Percentiles rank a stretch among this genome's conserved stretches.
Evolutionary conservation across 2,113 vertebrate species (phyloP).

Genomic region (Etheostoma cragini): DNA sequence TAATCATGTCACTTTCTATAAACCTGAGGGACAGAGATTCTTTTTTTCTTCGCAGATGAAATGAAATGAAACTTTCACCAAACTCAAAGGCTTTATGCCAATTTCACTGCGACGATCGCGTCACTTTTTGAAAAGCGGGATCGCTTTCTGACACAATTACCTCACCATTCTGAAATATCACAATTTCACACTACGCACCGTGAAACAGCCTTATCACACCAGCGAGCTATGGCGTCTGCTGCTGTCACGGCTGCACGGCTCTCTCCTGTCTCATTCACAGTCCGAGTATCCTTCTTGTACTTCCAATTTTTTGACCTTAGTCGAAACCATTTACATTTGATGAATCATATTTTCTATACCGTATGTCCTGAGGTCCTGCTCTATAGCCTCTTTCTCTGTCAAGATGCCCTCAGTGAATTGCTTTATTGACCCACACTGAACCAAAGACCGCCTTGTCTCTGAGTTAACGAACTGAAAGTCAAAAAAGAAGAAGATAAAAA

Average conservation of each 20-base stretch:
- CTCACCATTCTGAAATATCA: constrained; percentile 46
- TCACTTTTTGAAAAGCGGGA: constrained; percentile 5
- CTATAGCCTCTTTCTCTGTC: constrained; percentile 15
- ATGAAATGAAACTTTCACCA: constrained; percentile 19
- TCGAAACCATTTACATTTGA: constrained; percentile 27
- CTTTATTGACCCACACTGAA: constrained; percentile 47
- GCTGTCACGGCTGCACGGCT: neutral
- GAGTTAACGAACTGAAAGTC: constrained; percentile 19
- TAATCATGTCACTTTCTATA: neutral
- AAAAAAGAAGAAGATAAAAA: neutral
- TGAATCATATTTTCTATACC: constrained; percentile 1
- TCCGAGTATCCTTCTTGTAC: neutral
- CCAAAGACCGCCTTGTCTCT: constrained; percentile 13
- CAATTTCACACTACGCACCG: constrained; percentile 42
- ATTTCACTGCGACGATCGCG: neutral
- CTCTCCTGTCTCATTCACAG: constrained; percentile 11
- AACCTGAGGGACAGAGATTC: neutral
- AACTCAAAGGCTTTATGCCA: neutral
- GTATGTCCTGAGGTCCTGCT: neutral
- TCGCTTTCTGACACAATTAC: constrained; percentile 53
- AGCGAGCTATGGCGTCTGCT: constrained; percentile 15
- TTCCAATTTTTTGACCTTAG: constrained; percentile 22
- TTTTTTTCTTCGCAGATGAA: neutral
- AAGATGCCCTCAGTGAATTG: constrained; percentile 29
- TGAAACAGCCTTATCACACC: constrained; percentile 51